Conservation (phyloP, 2,888 invertebrate species). For the Euproctis similis region DNA sequence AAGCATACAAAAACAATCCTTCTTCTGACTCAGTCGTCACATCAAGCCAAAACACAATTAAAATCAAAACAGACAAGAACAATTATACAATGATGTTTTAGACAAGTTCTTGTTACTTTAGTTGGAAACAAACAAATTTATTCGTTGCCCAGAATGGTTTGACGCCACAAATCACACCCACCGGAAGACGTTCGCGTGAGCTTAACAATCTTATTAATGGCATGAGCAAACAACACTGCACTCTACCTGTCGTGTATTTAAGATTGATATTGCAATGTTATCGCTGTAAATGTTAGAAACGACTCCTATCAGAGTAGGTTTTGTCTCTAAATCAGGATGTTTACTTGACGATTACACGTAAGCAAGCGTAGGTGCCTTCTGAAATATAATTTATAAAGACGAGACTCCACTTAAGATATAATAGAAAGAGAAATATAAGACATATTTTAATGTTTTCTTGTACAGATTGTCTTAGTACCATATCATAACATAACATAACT, state of each 20-base stretch:
- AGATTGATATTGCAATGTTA: conserved; percentile 14
- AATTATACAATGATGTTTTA: conserved; percentile 25
- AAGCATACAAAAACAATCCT: no score
- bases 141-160: conserved; percentile 24
- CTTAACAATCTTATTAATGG: conserved; percentile 33
- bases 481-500: no score
- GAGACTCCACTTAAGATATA: conserved; percentile 14
- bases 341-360: conserved; percentile 37
- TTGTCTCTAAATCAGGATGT: conserved; percentile 37
- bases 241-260: conserved; percentile 15
- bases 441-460: no score
- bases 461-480: no score
- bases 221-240: conserved; percentile 15
- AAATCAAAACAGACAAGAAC: conserved; percentile 7
- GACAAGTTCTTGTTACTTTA: conserved; percentile 10
- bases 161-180: conserved; percentile 40
- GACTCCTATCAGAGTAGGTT: conserved; percentile 20
- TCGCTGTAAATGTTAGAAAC: no score
- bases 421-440: no score
- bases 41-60: conserved; percentile 2
- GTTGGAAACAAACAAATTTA: conserved; percentile 23
- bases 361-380: conserved; percentile 26
- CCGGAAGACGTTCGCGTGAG: conserved; percentile 43
- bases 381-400: conserved; percentile 25
- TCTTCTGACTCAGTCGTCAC: no score